Base-by-base conservation (phyloP, 2,113 vertebrate species). In the Clupea harengus region DNA sequence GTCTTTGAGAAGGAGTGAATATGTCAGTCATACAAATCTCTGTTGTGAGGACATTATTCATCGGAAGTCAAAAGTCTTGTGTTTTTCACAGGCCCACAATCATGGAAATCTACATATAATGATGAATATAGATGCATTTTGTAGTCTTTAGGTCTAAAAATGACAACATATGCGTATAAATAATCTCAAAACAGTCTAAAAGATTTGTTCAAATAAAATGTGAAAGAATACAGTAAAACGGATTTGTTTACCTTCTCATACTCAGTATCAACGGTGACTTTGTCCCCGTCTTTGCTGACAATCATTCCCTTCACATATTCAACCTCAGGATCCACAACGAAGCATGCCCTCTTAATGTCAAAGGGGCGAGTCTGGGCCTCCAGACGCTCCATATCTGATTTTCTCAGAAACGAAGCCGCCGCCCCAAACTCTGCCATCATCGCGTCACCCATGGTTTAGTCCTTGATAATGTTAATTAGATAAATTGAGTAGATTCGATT, bases 181-280 rank as follows among this genome's bases (percentile, higher is more conserved):
- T 11, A 13, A 9, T 49, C 9, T 49, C 1, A 64, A n/a, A n/a
- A 7, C 6, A 8, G 47, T 49, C 13, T 13, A 49, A 49, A 11
- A 39, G 39, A 39, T 39, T 1, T 49, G 8, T 57, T 4, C 11
- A 57, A 57, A 49, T 49, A 9, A 49, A 49, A 49, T 49, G 7
- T 49, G 3, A 60, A 60, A 39, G 39, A 39, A 39, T 17, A 67
- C 22, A 7, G 6, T 47, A 47, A 47, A 10, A 47, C 10, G 2
- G 6, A 47, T 47, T 47, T 47, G 46, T 47, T 15, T 83, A 95
- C 96, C 93, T 92, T 93, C 88, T 94, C 94, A 50, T 86, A 49
- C 46, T 95, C 94, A 0, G 95, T 97, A n/a, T 97, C 95, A 0
- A 93, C 95, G 0, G 95, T 97, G 92, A 93, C 90, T 91, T 95